A percentile compares a stretch with the other conserved stretches of the same genome.
Evolutionary conservation across 2,888 invertebrate genomes (phyloP).

Genomic region (Tetropium fuscum): DNA sequence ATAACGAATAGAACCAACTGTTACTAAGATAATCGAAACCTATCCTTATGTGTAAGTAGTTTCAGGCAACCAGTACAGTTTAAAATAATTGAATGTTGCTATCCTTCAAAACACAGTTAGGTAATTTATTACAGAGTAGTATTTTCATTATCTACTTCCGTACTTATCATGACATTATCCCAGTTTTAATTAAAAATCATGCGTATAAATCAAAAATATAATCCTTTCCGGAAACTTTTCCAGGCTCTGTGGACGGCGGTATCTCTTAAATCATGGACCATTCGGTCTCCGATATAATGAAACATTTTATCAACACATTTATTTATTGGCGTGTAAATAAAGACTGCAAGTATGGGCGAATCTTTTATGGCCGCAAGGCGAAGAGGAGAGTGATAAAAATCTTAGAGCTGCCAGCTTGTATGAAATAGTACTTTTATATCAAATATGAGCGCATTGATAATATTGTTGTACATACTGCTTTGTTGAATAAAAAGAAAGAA

Average conservation of each 20-base stretch:
- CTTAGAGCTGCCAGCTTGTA: background rate
- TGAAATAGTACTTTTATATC: constrained; percentile 2
- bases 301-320: constrained; percentile 13
- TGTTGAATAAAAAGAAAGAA: too few species aligned
- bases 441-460: background rate
- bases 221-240: constrained; percentile 1
- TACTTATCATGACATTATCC: constrained; percentile 2
- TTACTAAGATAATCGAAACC: too few species aligned
- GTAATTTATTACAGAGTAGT: too few species aligned
- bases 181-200: constrained; percentile 11
- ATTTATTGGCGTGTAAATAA: constrained; percentile 14
- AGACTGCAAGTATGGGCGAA: constrained; percentile 5
- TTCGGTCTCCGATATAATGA: constrained; percentile 10
- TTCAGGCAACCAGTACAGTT: too few species aligned
- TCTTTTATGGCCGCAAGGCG: constrained; percentile 3
- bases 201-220: constrained; percentile 17
- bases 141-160: too few species aligned
- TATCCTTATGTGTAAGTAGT: too few species aligned
- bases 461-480: too few species aligned
- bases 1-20: too few species aligned
- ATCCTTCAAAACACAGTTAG: too few species aligned
- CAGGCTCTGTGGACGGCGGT: background rate
- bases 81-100: too few species aligned
- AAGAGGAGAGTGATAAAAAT: constrained; percentile 3
- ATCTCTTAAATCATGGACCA: constrained; percentile 4